Percentiles rank a stretch among this genome's conserved stretches.
Evolutionary conservation across 2,113 vertebrate genomes (phyloP).

Genomic region (Aldabrachelys gigantea): DNA sequence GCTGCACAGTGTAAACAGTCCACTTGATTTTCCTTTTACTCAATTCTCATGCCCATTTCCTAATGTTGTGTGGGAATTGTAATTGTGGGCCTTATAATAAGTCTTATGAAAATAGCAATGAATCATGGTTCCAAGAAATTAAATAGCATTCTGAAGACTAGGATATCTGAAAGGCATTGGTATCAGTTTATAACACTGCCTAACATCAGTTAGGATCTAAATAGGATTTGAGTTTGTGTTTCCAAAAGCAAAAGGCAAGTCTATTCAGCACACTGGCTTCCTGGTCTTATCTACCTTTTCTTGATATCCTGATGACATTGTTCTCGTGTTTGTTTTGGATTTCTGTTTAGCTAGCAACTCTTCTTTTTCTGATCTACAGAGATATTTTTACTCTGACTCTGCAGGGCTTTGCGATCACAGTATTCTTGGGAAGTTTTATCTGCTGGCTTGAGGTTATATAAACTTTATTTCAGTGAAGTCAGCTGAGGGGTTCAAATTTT

Average conservation of each 20-base stretch:
- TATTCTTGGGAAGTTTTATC: accelerated
- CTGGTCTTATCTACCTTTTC: neutral
- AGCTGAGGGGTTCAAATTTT: neutral
- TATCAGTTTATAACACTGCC: neutral
- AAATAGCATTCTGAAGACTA: accelerated
- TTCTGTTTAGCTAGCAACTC: neutral
- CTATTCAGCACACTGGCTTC: accelerated
- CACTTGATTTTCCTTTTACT: conserved; percentile 12
- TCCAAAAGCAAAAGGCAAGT: neutral
- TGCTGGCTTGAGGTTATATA: neutral
- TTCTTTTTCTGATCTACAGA: accelerated
- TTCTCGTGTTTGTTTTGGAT: neutral
- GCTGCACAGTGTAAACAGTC: neutral
- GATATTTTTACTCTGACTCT: neutral
- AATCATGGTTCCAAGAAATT: neutral
- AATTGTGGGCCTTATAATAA: neutral
- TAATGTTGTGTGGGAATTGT: neutral
- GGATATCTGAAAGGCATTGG: neutral
- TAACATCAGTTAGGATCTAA: neutral
- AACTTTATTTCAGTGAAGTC: neutral
- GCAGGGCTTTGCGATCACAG: accelerated
- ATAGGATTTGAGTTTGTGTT: neutral
- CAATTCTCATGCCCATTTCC: neutral
- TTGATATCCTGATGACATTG: accelerated
- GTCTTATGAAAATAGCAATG: neutral